These are phyloP conservation scores for Micropterix aruncella DNA, from an alignment of 2,888 invertebrate genomes.

Conservation along the genomic window DNA sequence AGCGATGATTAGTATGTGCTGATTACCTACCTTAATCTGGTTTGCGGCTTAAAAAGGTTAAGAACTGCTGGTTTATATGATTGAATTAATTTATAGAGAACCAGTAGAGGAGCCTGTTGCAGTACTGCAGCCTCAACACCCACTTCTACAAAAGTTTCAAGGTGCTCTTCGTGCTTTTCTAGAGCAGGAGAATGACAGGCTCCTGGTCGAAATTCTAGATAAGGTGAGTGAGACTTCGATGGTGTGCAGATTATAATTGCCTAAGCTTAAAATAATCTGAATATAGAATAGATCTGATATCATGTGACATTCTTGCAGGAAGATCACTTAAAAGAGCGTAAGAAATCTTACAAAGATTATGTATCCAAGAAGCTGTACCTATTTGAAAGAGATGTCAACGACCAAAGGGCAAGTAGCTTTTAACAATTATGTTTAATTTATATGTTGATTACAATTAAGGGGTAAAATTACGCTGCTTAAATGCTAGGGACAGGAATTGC, in stretches of 20 bases:
- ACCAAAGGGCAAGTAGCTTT: constrained; percentile 8
- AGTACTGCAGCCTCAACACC: constrained; percentile 57
- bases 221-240: constrained; percentile 42
- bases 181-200: constrained; percentile 44
- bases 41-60: too few relatives aligned
- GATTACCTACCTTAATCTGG: too few relatives aligned
- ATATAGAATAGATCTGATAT: too few relatives aligned
- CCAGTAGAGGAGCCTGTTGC: constrained; percentile 21
- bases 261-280: too few relatives aligned
- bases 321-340: constrained; percentile 8
- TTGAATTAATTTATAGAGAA: too few relatives aligned
- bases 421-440: background rate
- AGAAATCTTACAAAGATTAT: constrained; percentile 8
- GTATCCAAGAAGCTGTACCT: constrained; percentile 9
- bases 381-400: constrained; percentile 9
- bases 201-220: constrained; percentile 51
- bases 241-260: too few relatives aligned
- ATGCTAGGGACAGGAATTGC: background rate
- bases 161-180: constrained; percentile 51
- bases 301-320: constrained; percentile 8
- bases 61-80: too few relatives aligned
- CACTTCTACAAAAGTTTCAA: constrained; percentile 60
- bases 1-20: too few relatives aligned
- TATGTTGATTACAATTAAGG: background rate
- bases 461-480: too few relatives aligned